These are phyloP conservation scores for Centrocercus urophasianus DNA, from an alignment of 2,113 vertebrate species.

Conservation along the genomic window DNA sequence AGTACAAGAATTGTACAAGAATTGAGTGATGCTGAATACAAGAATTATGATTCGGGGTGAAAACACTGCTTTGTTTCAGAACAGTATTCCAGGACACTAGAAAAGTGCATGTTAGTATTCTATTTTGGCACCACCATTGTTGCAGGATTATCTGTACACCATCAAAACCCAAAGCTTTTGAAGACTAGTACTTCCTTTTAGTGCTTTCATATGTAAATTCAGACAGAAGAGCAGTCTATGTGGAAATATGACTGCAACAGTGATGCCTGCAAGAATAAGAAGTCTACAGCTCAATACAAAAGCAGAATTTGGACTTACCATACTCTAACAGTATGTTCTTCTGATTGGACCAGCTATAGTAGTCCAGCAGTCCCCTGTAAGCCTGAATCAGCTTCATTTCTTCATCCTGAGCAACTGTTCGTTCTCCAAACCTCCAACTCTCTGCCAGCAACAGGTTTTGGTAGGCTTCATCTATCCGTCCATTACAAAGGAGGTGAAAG, in stretches of 20 bases:
- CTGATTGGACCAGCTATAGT: conserved; percentile 85
- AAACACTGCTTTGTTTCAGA: background rate
- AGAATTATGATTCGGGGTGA: background rate
- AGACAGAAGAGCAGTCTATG: background rate
- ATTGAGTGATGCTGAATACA: background rate
- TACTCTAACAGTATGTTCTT: conserved; percentile 54
- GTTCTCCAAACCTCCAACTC: conserved; percentile 88
- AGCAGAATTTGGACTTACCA: conserved; percentile 72
- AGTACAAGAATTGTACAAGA: too few species aligned
- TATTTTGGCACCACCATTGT: background rate
- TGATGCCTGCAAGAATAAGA: fast-evolving
- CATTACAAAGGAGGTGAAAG: conserved; percentile 86
- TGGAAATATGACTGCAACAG: background rate
- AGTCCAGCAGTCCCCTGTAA: conserved; percentile 88
- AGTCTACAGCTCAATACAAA: background rate
- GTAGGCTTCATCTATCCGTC: conserved; percentile 83
- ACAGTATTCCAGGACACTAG: background rate
- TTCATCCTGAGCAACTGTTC: conserved; percentile 75
- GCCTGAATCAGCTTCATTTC: conserved; percentile 83
- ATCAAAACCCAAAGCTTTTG: background rate
- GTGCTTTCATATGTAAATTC: background rate
- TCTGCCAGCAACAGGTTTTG: conserved; percentile 81
- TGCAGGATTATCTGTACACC: background rate
- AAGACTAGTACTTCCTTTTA: background rate
- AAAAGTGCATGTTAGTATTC: background rate